Conservation (phyloP, 2,888 invertebrate genomes). For the Nipponacmea schrenckii region DNA sequence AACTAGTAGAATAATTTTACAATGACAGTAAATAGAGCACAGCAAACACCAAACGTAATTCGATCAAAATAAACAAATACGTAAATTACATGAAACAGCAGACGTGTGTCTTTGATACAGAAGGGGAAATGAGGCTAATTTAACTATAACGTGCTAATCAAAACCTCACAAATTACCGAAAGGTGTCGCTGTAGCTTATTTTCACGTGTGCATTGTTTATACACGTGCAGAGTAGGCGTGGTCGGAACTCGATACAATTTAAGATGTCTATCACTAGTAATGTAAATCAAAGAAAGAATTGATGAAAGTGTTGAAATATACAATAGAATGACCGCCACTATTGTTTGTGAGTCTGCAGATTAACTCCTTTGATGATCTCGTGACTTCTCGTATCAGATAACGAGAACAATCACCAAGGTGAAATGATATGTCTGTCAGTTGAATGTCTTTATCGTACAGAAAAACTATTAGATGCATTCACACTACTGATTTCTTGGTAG, state of each 20-base stretch:
- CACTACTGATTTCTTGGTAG: too few species aligned
- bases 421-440: too few species aligned
- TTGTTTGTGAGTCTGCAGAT: neutral
- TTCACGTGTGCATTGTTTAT: constrained; percentile 4
- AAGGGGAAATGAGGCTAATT: constrained; percentile 1
- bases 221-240: neutral
- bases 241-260: neutral
- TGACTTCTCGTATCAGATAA: neutral
- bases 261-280: neutral
- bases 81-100: neutral
- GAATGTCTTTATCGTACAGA: too few species aligned
- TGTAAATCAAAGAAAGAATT: neutral
- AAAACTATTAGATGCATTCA: too few species aligned
- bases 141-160: neutral
- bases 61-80: neutral
- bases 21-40: too few species aligned
- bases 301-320: neutral
- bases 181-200: neutral
- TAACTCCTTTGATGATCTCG: neutral
- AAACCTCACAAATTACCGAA: constrained; percentile 2
- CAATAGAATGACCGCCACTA: neutral
- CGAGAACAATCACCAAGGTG: neutral
- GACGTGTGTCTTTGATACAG: constrained; percentile 3
- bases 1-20: too few species aligned
- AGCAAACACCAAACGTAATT: too few species aligned